Conservation (phyloP, 2,797 vertebrate species). For the Ctenochaetus hawaiiensis region DNA sequence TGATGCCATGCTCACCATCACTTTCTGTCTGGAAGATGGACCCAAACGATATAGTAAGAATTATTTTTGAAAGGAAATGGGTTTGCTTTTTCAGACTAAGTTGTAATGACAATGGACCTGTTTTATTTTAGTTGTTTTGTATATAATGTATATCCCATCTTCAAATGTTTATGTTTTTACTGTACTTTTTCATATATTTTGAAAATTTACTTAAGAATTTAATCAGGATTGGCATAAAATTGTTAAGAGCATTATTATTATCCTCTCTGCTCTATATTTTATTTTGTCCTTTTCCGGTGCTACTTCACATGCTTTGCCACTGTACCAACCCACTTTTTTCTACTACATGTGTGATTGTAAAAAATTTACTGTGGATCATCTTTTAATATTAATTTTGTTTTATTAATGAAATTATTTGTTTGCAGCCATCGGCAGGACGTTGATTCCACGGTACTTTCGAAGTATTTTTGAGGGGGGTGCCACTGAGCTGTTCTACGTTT, state of each 20-base stretch:
- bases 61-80: neutral
- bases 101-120: neutral
- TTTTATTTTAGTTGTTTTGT: neutral
- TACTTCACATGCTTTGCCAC: neutral
- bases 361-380: neutral
- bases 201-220: neutral
- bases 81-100: neutral
- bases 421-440: constrained; percentile 96
- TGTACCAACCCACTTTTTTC: neutral
- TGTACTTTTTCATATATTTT: neutral
- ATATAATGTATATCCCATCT: neutral
- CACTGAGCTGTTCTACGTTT: constrained; percentile 96
- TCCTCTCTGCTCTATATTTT: neutral
- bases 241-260: neutral
- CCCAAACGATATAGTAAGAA: constrained; percentile 99
- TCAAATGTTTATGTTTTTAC: neutral
- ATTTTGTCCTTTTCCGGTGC: neutral
- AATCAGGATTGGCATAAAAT: neutral
- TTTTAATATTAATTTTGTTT: neutral
- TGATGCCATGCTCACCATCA: constrained; percentile 97
- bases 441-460: constrained; percentile 99
- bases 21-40: constrained; percentile 99
- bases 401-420: neutral
- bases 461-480: constrained; percentile 99
- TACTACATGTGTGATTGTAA: neutral